A percentile compares a stretch with the other conserved stretches of the same genome.
These are phyloP conservation scores for Oscheius sp. DNA, from an alignment of 2,888 invertebrate genomes.

Conservation along the genomic window DNA sequence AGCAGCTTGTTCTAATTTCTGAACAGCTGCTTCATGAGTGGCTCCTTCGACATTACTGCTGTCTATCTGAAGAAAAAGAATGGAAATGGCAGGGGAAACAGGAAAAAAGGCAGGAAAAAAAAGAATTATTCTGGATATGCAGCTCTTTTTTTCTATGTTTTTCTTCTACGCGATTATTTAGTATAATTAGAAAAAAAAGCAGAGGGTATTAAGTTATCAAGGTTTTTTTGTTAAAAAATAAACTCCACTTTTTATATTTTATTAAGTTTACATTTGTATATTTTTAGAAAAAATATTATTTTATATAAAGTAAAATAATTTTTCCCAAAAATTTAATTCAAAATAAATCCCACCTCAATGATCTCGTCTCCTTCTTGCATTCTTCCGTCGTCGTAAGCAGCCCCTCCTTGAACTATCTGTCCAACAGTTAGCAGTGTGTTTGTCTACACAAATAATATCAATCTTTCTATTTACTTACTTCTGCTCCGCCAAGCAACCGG, in stretches of 20 bases:
- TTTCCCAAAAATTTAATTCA: not conserved
- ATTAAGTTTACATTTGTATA: no score
- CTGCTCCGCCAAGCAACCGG: slow-evolving; percentile 95
- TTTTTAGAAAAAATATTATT: no score
- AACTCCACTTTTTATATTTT: no score
- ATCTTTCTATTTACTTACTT: no score
- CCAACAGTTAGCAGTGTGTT: slow-evolving; percentile 83
- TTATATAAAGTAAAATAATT: no score
- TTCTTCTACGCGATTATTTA: no score
- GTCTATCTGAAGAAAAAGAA: slow-evolving; percentile 81
- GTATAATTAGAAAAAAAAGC: not conserved
- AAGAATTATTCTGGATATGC: no score
- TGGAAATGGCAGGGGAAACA: no score
- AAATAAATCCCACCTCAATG: slow-evolving; percentile 75
- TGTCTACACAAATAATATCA: slow-evolving; percentile 38
- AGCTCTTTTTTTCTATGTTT: no score
- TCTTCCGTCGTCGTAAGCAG: slow-evolving; percentile 89
- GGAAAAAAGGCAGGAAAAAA: no score
- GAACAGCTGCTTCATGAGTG: slow-evolving; percentile 91
- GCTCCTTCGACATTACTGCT: slow-evolving; percentile 80
- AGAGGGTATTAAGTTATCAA: no score
- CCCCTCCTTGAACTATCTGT: slow-evolving; percentile 93
- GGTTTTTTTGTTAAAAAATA: no score
- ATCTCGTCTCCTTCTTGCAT: slow-evolving; percentile 92
- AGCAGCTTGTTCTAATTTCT: slow-evolving; percentile 88